A percentile compares a stretch with the other conserved stretches of the same genome.
Evolutionary conservation across 2,888 invertebrate genomes (phyloP).

Genomic region (Catocala sponsa): DNA sequence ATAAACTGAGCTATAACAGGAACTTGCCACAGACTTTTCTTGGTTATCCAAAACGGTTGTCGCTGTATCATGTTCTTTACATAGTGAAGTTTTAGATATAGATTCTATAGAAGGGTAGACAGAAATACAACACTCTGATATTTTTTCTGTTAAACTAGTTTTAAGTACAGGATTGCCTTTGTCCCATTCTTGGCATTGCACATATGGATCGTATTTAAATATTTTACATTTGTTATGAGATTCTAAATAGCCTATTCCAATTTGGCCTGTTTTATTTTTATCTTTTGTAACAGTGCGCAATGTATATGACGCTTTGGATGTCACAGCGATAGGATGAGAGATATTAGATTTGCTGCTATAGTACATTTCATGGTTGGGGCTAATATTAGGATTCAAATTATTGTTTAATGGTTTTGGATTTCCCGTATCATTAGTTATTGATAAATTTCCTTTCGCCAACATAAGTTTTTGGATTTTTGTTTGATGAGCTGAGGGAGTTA

Average conservation of each 20-base stretch:
- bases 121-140: constrained; percentile 27
- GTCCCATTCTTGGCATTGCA: constrained; percentile 19
- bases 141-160: constrained; percentile 16
- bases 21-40: constrained; percentile 35
- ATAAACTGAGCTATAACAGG: constrained; percentile 40
- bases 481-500: constrained; percentile 21
- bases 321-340: neutral
- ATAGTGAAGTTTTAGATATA: constrained; percentile 17
- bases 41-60: constrained; percentile 11
- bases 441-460: neutral
- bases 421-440: neutral
- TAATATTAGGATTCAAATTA: constrained; percentile 7
- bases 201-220: constrained; percentile 20
- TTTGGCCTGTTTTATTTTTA: constrained; percentile 12
- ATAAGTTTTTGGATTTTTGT: constrained; percentile 14
- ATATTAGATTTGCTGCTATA: neutral
- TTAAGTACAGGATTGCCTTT: constrained; percentile 19
- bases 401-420: neutral
- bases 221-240: neutral
- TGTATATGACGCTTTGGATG: neutral
- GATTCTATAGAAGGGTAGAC: constrained; percentile 26
- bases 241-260: constrained; percentile 5
- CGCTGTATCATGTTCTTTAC: constrained; percentile 21
- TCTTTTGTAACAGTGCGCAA: neutral
- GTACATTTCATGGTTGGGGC: neutral